Evolutionary conservation across 2,113 vertebrate species (phyloP).

Genomic region (Ceuthmochares aereus): DNA sequence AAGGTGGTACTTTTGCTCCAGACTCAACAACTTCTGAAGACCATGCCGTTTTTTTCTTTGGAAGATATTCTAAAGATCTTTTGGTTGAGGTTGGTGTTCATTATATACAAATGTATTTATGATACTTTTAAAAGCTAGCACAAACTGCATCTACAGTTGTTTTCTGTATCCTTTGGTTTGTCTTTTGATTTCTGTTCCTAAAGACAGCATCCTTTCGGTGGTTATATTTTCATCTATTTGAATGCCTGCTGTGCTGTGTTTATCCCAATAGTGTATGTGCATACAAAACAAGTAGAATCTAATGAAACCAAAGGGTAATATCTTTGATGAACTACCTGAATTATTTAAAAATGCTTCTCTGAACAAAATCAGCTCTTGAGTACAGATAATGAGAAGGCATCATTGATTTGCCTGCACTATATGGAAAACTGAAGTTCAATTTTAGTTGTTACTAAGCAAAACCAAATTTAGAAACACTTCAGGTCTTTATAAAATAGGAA

Average conservation of each 20-base stretch:
- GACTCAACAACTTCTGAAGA: slow-evolving; percentile 84
- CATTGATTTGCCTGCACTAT: neutral
- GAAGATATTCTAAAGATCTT: slow-evolving; percentile 89
- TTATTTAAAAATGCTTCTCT: slow-evolving; percentile 11
- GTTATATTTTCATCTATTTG: neutral
- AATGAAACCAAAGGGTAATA: neutral
- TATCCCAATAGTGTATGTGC: neutral
- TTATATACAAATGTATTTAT: neutral
- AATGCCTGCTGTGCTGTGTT: neutral
- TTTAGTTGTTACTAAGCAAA: neutral
- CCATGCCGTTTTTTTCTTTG: slow-evolving; percentile 88
- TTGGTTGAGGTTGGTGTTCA: slow-evolving; percentile 86
- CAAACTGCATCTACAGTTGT: neutral
- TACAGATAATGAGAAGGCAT: neutral
- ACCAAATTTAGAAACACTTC: neutral
- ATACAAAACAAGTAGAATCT: neutral
- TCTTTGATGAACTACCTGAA: neutral
- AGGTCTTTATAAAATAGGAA: neutral
- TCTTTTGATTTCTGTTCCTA: neutral
- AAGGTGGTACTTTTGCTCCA: slow-evolving; percentile 85
- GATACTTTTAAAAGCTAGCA: neutral
- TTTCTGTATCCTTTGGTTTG: neutral
- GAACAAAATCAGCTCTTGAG: neutral
- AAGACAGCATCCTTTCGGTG: neutral
- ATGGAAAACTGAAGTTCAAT: neutral